Evolutionary conservation across 2,113 vertebrate genomes (phyloP).

Genomic region (Amazona guildingii): DNA sequence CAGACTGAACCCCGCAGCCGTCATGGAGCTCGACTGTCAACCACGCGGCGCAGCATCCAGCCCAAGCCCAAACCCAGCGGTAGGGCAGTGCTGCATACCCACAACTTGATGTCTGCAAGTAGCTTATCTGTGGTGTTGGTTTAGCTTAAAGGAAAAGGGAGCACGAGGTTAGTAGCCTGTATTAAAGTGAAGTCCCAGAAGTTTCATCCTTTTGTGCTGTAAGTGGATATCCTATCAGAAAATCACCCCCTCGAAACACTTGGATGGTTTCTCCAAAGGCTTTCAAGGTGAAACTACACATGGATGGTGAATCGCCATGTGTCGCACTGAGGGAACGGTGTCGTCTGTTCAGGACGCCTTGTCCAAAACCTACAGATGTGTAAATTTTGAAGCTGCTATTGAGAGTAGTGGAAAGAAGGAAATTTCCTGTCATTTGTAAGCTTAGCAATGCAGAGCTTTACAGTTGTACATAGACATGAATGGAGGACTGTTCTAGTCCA

Average conservation of each 20-base stretch:
- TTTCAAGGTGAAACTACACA: background rate
- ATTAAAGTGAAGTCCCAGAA: background rate
- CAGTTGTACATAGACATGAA: background rate
- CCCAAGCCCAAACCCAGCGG: slow-evolving; percentile 90
- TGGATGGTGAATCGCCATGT: background rate
- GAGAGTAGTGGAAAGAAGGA: background rate
- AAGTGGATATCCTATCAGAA: background rate
- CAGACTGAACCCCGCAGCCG: slow-evolving; percentile 85
- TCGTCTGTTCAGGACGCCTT: background rate
- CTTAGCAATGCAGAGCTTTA: background rate
- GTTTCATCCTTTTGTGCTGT: background rate
- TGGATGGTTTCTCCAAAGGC: background rate
- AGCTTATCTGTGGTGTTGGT: background rate
- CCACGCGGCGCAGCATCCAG: slow-evolving; percentile 93
- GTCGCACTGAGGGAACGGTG: background rate
- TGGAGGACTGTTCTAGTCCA: background rate
- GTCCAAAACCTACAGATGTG: background rate
- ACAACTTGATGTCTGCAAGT: background rate
- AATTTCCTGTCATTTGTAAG: background rate
- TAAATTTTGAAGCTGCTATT: background rate
- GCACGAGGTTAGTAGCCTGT: background rate
- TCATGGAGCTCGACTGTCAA: slow-evolving; percentile 89
- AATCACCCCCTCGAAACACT: background rate
- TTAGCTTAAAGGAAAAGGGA: background rate
- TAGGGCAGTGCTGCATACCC: slow-evolving; percentile 58